These are phyloP conservation scores for Zeus faber DNA, from an alignment of 2,113 vertebrate genomes.

Conservation along the genomic window DNA sequence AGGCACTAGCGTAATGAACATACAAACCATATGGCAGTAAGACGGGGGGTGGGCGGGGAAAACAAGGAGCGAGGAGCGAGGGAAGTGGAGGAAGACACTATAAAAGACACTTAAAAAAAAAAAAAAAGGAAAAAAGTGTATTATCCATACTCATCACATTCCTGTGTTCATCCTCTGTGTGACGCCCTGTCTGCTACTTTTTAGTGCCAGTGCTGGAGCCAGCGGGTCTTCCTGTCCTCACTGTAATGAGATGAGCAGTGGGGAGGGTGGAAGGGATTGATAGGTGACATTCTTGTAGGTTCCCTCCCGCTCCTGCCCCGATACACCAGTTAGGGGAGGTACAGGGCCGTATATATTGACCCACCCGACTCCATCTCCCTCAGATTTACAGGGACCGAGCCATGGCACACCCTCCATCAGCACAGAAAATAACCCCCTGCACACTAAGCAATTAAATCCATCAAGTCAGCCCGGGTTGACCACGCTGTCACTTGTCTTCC, in stretches of 20 bases:
- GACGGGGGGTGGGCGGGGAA: conserved; percentile 6
- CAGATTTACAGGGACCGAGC: conserved; percentile 57
- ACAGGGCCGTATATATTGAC: conserved; percentile 54
- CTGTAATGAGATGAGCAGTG: conserved; percentile 64
- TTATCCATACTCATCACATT: background rate
- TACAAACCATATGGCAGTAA: conserved; percentile 23
- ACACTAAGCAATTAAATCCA: too few species aligned
- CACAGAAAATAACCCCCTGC: too few species aligned
- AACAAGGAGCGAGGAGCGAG: background rate
- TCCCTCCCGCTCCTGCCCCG: conserved; percentile 58
- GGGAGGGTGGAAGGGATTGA: conserved; percentile 39
- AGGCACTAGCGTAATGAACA: conserved; percentile 28
- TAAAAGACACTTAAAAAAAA: background rate
- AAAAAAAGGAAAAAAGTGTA: background rate
- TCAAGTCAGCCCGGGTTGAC: too few species aligned
- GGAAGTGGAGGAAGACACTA: too few species aligned
- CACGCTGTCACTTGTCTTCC: too few species aligned
- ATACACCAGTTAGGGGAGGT: conserved; percentile 63
- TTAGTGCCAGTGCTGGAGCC: conserved; percentile 34
- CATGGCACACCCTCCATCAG: conserved; percentile 28
- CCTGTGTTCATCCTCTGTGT: conserved; percentile 23
- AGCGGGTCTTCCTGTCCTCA: conserved; percentile 33
- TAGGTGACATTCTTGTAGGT: conserved; percentile 54
- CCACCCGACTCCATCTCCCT: conserved; percentile 8
- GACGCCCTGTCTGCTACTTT: conserved; percentile 16